Conservation (phyloP, 2,797 vertebrate species). For the Enoplosus armatus region DNA sequence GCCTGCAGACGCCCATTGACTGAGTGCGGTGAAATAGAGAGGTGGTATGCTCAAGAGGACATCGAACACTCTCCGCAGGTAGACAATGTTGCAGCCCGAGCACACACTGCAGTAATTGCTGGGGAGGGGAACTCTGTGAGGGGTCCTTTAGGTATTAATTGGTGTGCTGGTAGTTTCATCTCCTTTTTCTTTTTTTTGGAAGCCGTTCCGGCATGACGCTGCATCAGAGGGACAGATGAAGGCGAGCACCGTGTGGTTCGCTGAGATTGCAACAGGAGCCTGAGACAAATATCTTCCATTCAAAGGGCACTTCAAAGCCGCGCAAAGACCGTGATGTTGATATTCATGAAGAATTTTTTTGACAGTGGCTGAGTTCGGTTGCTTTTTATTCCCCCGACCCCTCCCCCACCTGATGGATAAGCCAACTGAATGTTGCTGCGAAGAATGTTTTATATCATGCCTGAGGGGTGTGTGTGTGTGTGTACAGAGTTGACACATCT, state of each 20-base stretch:
- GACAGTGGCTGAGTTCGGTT: conserved; percentile 37
- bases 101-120: conserved; percentile 45
- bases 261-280: conserved; percentile 44
- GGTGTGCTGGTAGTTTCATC: conserved; percentile 19
- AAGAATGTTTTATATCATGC: conserved; percentile 65
- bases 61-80: conserved; percentile 3
- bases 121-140: conserved; percentile 29
- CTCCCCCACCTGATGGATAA: conserved; percentile 30
- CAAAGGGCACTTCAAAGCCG: conserved; percentile 67
- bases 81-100: conserved; percentile 32
- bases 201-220: conserved; percentile 9
- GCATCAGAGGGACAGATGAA: conserved; percentile 51
- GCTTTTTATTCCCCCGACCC: conserved; percentile 33
- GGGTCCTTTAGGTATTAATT: conserved; percentile 57
- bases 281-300: conserved; percentile 60
- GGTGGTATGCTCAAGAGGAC: not conserved
- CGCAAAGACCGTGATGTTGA: conserved; percentile 46
- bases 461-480: conserved; percentile 48
- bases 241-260: conserved; percentile 14
- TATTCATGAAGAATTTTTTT: conserved; percentile 68
- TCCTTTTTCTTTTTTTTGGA: conserved; percentile 7
- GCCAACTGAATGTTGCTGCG: conserved; percentile 48
- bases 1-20: not conserved
- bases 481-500: conserved; percentile 54
- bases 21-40: not conserved